Base-by-base conservation (phyloP, 1,140 invertebrate species). In the Vanessa atalanta region DNA sequence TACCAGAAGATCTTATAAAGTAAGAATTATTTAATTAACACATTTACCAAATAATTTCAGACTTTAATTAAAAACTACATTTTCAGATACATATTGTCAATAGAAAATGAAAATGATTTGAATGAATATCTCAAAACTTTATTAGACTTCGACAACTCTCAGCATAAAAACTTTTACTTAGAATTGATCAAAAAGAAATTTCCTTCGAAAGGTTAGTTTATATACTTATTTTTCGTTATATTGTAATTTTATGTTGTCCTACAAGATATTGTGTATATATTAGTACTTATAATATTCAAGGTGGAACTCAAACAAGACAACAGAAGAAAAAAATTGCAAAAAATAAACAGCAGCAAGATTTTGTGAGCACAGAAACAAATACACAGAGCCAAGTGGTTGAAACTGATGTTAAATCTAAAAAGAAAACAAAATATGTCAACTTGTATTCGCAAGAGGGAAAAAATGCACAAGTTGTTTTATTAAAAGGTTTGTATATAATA, bases 381-480 rank as follows among this genome's bases (percentile, higher is more conserved):
- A 13, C 66, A 72, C 43, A 70, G 75, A 57, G 72, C n/a, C 11
- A 51, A 26, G 47, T 73, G 37, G 68, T 65, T 50, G 89, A 93
- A 13, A 3, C 68, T 23, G 91, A 93, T 14, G 84, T 80, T 48
- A 83, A 90, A 55, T 76, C 78, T 9, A 97, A 96, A 82, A 97
- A 97, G 81, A 96, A 96, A 78, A 93, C 93, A 1, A 97, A 97
- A 88, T 97, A 94, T 93, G 94, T 97, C 0, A 96, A 95, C 83
- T 86, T 97, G 53, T 97, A 96, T 89, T 94, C 95, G 15, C 94
- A 95, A 78, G 96, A 97, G 85, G 96, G 96, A 3, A 94, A 95
- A 74, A 89, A 94, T 88, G 94, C 94, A 82, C 93, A 96, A 86
- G 93, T 93, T 8, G 83, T 96, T 72, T 80, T 96, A 60, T 86